Evolutionary conservation across 2,113 vertebrate genomes (phyloP).

Genomic region (Trichomycterus rosablanca): DNA sequence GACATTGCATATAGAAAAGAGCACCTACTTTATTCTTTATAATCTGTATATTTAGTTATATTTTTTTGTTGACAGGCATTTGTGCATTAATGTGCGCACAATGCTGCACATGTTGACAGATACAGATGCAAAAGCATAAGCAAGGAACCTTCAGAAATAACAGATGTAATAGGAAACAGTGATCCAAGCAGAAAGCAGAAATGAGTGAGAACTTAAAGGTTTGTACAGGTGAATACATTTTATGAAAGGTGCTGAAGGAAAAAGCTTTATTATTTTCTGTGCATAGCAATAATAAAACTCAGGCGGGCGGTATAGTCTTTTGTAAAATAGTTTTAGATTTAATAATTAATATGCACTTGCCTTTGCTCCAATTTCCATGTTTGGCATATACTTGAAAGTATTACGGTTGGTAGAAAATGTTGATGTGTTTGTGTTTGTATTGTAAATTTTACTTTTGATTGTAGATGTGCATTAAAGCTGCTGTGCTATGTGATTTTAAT

Average conservation of each 20-base stretch:
- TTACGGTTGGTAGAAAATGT: slow-evolving; percentile 5
- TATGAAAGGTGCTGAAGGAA: slow-evolving; percentile 16
- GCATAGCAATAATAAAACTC: background rate
- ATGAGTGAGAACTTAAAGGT: slow-evolving; percentile 7
- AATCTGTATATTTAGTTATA: too few species aligned
- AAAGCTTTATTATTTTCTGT: background rate
- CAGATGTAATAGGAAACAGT: background rate
- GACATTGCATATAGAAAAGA: too few species aligned
- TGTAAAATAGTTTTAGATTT: background rate
- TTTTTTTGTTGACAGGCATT: too few species aligned
- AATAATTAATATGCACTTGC: background rate
- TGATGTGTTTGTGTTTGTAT: slow-evolving; percentile 4
- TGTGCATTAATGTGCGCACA: too few species aligned
- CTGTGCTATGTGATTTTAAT: slow-evolving; percentile 14
- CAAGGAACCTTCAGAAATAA: slow-evolving; percentile 9
- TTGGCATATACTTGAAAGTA: slow-evolving; percentile 24
- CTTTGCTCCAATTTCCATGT: slow-evolving; percentile 2
- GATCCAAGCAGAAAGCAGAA: too few species aligned
- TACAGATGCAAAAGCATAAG: too few species aligned
- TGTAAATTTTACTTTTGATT: background rate
- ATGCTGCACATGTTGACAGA: too few species aligned
- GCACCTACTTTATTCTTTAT: too few species aligned
- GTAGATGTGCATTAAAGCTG: slow-evolving; percentile 28
- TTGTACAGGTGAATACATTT: slow-evolving; percentile 20
- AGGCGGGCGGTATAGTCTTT: background rate